Evolutionary conservation across 2,888 invertebrate genomes (phyloP).

Genomic region (Drosophila merina): DNA sequence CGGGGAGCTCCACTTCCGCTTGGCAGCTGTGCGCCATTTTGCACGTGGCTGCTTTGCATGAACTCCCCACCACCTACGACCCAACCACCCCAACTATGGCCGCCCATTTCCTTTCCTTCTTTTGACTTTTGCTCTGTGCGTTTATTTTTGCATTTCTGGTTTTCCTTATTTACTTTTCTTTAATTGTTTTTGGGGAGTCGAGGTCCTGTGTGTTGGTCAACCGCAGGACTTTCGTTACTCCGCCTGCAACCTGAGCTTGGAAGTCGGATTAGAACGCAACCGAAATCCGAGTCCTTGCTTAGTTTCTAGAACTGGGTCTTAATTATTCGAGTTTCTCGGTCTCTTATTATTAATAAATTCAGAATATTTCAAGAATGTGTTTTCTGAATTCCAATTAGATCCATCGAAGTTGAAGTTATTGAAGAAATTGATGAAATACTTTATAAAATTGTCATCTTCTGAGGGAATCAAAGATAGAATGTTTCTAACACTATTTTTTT

Average conservation of each 20-base stretch:
- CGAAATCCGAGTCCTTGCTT: background rate
- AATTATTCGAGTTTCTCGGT: background rate
- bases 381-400: too few species aligned
- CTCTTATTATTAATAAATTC: too few species aligned
- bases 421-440: too few species aligned
- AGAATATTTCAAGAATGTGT: too few species aligned
- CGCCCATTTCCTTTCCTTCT: slow-evolving; percentile 14
- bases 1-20: slow-evolving; percentile 35
- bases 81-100: slow-evolving; percentile 3
- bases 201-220: slow-evolving; percentile 3
- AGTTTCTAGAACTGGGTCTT: background rate
- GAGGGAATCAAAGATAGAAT: too few species aligned
- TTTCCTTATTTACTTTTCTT: slow-evolving; percentile 11
- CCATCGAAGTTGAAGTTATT: too few species aligned
- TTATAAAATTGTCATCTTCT: too few species aligned
- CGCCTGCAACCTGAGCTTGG: background rate
- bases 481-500: too few species aligned
- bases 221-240: background rate
- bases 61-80: background rate
- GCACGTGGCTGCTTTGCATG: slow-evolving; percentile 48
- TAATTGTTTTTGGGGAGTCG: slow-evolving; percentile 19
- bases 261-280: background rate
- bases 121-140: slow-evolving; percentile 9
- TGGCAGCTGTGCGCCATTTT: slow-evolving; percentile 46
- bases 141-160: slow-evolving; percentile 12